These are phyloP conservation scores for Mola mola DNA, from an alignment of 2,113 vertebrate genomes.

Conservation along the genomic window DNA sequence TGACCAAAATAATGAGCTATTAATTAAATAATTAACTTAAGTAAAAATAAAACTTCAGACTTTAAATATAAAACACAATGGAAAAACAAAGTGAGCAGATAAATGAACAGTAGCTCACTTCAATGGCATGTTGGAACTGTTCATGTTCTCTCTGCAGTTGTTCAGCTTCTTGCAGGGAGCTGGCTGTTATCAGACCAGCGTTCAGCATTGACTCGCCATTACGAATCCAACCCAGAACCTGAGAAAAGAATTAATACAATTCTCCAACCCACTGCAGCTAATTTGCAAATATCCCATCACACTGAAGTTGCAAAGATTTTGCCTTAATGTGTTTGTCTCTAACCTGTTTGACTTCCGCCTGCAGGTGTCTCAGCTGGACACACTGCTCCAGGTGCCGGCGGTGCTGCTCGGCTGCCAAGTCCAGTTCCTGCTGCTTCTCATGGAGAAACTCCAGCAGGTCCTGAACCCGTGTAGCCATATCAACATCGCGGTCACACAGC, in stretches of 20 bases:
- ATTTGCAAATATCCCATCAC: no score
- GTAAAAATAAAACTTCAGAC: neutral
- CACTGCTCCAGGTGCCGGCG: constrained; percentile 97
- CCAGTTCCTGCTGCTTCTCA: constrained; percentile 97
- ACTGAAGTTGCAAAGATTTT: constrained; percentile 10
- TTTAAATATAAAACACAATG: no score
- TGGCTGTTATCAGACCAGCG: constrained; percentile 95
- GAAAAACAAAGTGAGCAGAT: neutral
- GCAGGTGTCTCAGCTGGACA: constrained; percentile 96
- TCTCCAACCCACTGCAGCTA: no score
- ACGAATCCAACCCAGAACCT: constrained; percentile 99
- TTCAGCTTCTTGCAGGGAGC: constrained; percentile 96
- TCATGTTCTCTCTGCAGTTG: constrained; percentile 97
- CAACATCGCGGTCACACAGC: constrained; percentile 94
- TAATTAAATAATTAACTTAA: no score
- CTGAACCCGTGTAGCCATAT: constrained; percentile 97
- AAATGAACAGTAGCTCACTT: constrained; percentile 80
- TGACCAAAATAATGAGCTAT: neutral
- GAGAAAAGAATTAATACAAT: neutral
- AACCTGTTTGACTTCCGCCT: constrained; percentile 99
- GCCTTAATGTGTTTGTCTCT: constrained; percentile 57
- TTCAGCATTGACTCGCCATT: constrained; percentile 99
- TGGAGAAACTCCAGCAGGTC: constrained; percentile 97
- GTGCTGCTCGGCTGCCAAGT: constrained; percentile 92
- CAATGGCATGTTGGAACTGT: constrained; percentile 98